phyloP scores from a whole-genome alignment of 2,113 vertebrate genomes.

The Ageneiosus marmoratus region DNA sequence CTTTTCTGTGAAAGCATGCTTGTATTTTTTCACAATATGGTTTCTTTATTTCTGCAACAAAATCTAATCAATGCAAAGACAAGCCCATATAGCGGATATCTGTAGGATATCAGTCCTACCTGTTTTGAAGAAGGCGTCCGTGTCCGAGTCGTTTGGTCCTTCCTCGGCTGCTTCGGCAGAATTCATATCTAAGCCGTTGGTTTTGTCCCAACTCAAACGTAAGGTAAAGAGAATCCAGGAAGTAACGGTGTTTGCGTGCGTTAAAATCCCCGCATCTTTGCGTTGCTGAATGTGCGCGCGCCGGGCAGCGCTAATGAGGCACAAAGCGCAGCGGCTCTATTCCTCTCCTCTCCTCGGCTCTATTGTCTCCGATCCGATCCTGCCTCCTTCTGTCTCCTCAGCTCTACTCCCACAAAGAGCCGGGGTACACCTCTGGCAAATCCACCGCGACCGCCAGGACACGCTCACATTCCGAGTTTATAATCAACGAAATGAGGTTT shows the following conservation, averaged over 20 bases:
- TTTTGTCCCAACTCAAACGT: constrained; percentile 42
- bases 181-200: constrained; percentile 75
- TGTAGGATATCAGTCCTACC: constrained; percentile 67
- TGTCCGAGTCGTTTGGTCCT: constrained; percentile 81
- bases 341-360: constrained; percentile 41
- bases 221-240: constrained; percentile 55
- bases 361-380: constrained; percentile 62
- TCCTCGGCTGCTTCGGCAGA: constrained; percentile 82
- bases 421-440: not conserved
- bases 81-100: not conserved
- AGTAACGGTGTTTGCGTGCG: constrained; percentile 40
- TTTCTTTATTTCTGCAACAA: not conserved
- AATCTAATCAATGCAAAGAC: not conserved
- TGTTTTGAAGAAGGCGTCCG: constrained; percentile 87
- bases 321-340: constrained; percentile 49
- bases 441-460: not conserved
- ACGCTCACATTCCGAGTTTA: not conserved
- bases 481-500: not conserved
- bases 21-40: not conserved
- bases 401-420: constrained; percentile 2
- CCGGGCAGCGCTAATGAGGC: constrained; percentile 40
- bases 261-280: constrained; percentile 44
- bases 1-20: too few species aligned
- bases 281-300: constrained; percentile 33
- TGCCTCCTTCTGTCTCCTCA: constrained; percentile 38